phyloP scores from a whole-genome alignment of 92 coral and sea anemone genomes.

The Ricordea florida region DNA sequence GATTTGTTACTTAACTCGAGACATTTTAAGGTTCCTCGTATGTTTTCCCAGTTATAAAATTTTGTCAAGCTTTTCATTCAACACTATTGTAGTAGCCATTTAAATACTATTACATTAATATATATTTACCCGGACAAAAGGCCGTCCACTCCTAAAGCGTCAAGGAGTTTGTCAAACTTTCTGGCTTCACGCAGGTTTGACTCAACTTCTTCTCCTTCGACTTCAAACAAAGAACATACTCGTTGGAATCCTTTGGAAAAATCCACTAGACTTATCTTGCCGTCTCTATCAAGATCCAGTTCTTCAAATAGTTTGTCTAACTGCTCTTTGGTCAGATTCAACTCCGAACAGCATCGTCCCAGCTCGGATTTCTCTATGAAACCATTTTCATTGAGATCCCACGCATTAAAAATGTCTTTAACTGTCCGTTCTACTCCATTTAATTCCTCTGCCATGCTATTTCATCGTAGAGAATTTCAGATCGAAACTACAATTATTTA shows the following conservation, averaged over 20 bases:
- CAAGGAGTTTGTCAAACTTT: conserved; percentile 80
- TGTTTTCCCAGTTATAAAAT: too few relatives aligned
- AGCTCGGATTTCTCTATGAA: conserved; percentile 82
- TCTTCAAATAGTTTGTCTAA: conserved; percentile 68
- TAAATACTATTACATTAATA: neutral
- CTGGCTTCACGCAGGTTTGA: conserved; percentile 35
- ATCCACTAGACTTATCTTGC: conserved; percentile 80
- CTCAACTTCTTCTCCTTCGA: conserved; percentile 45
- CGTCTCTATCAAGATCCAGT: conserved; percentile 90
- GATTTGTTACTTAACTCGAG: too few relatives aligned
- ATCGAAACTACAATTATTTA: neutral
- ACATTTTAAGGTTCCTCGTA: too few relatives aligned
- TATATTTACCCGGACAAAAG: conserved; percentile 75
- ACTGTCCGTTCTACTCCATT: conserved; percentile 38
- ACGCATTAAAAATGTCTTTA: conserved; percentile 63
- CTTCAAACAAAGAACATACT: conserved; percentile 68
- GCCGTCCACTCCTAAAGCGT: conserved; percentile 74
- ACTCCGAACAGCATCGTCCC: conserved; percentile 74
- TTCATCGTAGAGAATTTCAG: neutral
- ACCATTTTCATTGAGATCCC: conserved; percentile 81
- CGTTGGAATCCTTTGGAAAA: conserved; percentile 78
- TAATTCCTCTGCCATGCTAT: conserved; percentile 29
- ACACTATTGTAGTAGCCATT: too few relatives aligned
- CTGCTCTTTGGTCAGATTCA: conserved; percentile 65
- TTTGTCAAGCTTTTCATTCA: too few relatives aligned